phyloP scores from a whole-genome alignment of 2,113 vertebrate species.

The Redunca redunca region DNA sequence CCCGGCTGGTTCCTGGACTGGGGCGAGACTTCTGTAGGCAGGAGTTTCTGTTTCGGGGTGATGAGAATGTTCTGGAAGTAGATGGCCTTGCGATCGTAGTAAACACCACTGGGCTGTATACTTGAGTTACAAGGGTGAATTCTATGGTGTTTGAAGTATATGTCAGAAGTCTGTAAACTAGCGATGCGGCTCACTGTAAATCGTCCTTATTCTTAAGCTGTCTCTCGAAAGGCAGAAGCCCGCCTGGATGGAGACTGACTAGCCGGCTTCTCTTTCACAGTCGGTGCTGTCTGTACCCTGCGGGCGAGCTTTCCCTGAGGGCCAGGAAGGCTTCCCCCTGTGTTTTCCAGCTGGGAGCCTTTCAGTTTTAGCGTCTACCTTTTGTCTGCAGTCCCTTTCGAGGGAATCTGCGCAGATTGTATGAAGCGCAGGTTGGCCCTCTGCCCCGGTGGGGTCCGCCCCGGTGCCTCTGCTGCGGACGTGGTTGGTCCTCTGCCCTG shows the following conservation, averaged over 20 bases:
- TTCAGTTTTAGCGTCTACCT: neutral
- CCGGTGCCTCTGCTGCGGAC: neutral
- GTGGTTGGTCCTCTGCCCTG: accelerated
- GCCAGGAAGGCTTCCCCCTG: neutral
- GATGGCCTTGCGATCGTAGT: neutral
- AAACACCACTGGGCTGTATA: neutral
- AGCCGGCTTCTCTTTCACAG: neutral
- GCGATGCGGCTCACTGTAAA: too few species aligned
- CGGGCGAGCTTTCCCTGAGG: neutral
- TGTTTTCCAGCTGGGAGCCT: neutral
- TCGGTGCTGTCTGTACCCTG: neutral
- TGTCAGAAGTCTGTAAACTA: neutral
- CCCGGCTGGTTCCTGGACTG: neutral
- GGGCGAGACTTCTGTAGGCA: neutral
- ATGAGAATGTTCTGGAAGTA: neutral
- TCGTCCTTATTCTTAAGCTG: neutral
- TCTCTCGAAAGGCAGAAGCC: neutral
- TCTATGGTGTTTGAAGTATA: neutral
- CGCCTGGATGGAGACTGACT: neutral
- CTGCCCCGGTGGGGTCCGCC: neutral
- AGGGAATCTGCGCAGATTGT: neutral
- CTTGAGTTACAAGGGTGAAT: neutral
- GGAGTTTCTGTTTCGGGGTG: neutral
- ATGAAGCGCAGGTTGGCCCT: too few species aligned
- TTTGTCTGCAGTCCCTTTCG: neutral